Conservation (phyloP, 2,113 vertebrate genomes). For the Cricetomys ansorgei region DNA sequence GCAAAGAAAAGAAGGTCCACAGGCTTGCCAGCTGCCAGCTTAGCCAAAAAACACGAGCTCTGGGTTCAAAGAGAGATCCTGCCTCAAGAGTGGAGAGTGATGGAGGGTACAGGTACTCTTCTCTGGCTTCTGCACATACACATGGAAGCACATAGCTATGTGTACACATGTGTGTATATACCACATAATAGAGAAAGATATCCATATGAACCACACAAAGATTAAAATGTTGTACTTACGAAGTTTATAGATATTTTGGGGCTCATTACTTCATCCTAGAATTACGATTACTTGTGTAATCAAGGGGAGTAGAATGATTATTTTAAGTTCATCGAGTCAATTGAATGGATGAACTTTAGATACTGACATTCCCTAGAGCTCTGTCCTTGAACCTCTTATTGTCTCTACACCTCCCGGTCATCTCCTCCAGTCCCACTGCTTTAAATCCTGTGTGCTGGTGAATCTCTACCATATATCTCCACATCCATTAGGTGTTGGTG, state of each 20-base stretch:
- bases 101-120: not conserved
- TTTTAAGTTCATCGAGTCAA: not conserved
- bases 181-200: not conserved
- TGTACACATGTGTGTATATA: not conserved
- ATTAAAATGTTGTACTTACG: not conserved
- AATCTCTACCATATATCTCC: not conserved
- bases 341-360: not conserved
- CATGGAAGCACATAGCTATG: not conserved
- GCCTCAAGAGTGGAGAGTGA: not conserved
- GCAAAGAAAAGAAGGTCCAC: not conserved
- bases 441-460: not conserved
- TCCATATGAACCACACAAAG: not conserved
- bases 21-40: not conserved
- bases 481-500: not conserved
- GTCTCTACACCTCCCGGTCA: not conserved
- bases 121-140: not conserved
- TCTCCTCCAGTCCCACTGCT: not conserved
- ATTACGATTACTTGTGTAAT: not conserved
- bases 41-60: not conserved
- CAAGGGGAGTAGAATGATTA: not conserved
- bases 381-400: not conserved
- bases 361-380: not conserved
- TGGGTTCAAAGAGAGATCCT: not conserved
- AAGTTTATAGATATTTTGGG: not conserved
- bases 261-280: constrained; percentile 17